Base-by-base conservation (phyloP, 92 coral and sea anemone species). In the Diadumene lineata region DNA sequence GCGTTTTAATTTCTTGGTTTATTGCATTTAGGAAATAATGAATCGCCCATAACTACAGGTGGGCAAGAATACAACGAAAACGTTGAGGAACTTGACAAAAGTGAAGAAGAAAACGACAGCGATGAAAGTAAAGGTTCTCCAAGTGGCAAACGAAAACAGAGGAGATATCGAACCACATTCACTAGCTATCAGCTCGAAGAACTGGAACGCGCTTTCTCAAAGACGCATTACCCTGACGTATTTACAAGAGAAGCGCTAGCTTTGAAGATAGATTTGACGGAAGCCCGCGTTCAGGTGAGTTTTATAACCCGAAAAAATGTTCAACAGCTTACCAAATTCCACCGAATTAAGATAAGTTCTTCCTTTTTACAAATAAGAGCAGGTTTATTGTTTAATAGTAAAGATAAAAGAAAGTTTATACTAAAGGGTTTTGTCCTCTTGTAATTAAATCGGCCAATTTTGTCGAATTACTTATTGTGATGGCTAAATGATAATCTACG, bases 171-270 rank as follows among this genome's bases (percentile, higher is more conserved):
- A 25, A 96, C 99, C 27, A 96, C 99, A 0, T 96, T 96, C 70
- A 96, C 99, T 32, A 96, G 99, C 55, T 92, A 92, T 76, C 99
- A 96, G 71, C 72, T 96, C 16, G 99, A 96, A 69, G 97, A 96
- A 76, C 76, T 96, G 9, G 99, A 96, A 69, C 85, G 99, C 56
- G 99, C 99, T 9, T 96, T 96, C 78, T 72, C 99, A 0, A 96
- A 96, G 63, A 96, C 99, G 9, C 99, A 96, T 48, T 96, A 96
- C 43, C 99, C 99, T 2, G 99, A 96, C 43, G 99, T 96, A 3
- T 96, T 96, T 66, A 96, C 99, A 3, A 81, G 99, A 23, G 99
- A 96, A 50, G 96, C 99, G 9, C 71, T 96, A 51, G 99, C 99
- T 13, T 57, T 92, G 91, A 96, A 96, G 72, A 96, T 96, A 66